These are phyloP conservation scores for Pelvicachromis taeniatus DNA, from an alignment of 2,113 vertebrate genomes.

Conservation along the genomic window DNA sequence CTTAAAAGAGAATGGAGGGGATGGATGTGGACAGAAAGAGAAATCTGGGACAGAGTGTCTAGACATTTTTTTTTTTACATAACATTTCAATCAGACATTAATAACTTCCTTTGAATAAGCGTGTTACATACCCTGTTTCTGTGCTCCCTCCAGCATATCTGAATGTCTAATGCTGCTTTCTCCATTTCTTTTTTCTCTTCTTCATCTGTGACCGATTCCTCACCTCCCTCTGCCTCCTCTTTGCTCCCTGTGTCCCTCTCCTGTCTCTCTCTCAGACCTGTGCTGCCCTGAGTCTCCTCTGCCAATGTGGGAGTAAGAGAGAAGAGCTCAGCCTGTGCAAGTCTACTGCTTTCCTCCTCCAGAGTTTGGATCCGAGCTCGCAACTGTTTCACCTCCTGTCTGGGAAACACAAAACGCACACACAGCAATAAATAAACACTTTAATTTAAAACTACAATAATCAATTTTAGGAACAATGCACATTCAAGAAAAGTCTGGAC, in stretches of 20 bases:
- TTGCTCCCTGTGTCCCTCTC: background rate
- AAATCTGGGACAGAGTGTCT: background rate
- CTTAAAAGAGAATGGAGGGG: slow-evolving; percentile 49
- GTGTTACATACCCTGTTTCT: slow-evolving; percentile 66
- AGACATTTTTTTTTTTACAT: background rate
- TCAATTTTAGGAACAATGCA: background rate
- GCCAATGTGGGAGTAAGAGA: background rate
- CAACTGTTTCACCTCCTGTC: slow-evolving; percentile 50
- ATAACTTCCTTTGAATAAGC: background rate
- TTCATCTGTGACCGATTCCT: background rate
- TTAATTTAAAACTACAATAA: background rate
- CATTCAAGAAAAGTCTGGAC: background rate
- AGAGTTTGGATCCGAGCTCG: slow-evolving; percentile 23
- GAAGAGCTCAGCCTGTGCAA: background rate
- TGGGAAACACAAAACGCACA: slow-evolving; percentile 12
- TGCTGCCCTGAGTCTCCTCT: background rate
- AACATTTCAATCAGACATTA: background rate
- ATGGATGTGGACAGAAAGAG: background rate
- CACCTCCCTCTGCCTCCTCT: background rate
- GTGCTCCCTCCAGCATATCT: slow-evolving; percentile 75
- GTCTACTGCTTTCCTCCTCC: slow-evolving; percentile 19
- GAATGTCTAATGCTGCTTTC: slow-evolving; percentile 75
- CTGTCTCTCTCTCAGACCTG: background rate
- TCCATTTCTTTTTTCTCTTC: slow-evolving; percentile 1
- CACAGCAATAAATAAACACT: background rate